Evolutionary conservation across 2,888 invertebrate genomes (phyloP), one percentile per base, ranked within the genome.

Genomic region (Elegia similella): DNA sequence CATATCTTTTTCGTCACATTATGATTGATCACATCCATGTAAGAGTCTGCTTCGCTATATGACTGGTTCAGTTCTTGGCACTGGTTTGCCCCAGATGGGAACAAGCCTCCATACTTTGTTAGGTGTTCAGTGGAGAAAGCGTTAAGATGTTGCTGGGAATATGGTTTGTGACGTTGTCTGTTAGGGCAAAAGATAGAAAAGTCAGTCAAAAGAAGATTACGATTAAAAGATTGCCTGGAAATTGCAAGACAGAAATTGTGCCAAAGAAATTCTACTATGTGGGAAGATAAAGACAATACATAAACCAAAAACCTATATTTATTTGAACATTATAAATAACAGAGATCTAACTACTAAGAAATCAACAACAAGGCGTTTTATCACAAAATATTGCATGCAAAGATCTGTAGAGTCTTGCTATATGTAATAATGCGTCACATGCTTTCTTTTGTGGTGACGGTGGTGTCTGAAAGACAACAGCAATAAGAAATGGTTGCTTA

Each of bases 121-220:
- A 92, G 72, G 83, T 91, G 91, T 75, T 92, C 92, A 75, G 88
- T 86, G 70, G 91, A 88, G 74, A 91, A 91, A 83, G 92, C 87
- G 73, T 88, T 90, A 82, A 90, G 87, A 69, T 89, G 91, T 80
- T 91, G 90, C 78, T 91, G 89, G 77, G 91, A 88, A 83, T 91
- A 92, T 84, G 92, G 86, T 85, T 88, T 90, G 82, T 87, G 88
- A 64, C 82, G 88, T 71, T 86, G 88, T 90, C 92, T 92, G 90
- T 85, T 86, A 86, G 76, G 72, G 75, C 75, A 82, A 81, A 82
- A 88, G 84, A 84, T 75, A 80, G 82, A 78, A 75, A 58, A 57
- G 61, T 64, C 61, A 66, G 58, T 57, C 32, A 58, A 56, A 43
- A 42, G 30, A 55, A 52, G 46, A 38, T n/a, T 17, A 42, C 52